phyloP scores from a whole-genome alignment of 2,113 vertebrate species.

The Cygnus buccinator region DNA sequence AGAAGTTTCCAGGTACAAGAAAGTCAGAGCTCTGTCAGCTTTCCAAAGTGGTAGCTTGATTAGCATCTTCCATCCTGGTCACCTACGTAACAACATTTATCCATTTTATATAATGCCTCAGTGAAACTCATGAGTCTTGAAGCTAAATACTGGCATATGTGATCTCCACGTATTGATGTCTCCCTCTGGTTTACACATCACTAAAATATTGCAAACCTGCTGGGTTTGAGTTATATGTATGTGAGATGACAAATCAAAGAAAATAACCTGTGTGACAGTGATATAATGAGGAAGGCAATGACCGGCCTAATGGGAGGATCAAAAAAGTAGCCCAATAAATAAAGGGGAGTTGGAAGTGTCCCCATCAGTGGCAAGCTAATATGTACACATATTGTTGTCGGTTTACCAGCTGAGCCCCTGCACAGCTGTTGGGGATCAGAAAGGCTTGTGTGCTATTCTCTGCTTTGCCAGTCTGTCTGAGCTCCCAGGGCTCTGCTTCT shows the following conservation, averaged over 20 bases:
- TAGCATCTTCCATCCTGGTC: neutral
- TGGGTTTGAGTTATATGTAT: neutral
- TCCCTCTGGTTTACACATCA: neutral
- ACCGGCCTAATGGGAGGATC: neutral
- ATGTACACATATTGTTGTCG: neutral
- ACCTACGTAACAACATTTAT: neutral
- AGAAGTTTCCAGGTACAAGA: neutral
- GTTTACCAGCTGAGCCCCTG: neutral
- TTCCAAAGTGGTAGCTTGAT: neutral
- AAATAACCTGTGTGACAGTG: constrained; percentile 6
- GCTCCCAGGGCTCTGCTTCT: neutral
- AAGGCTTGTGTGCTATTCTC: neutral
- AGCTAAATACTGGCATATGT: neutral
- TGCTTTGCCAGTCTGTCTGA: neutral
- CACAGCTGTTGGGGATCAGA: neutral
- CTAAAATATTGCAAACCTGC: neutral
- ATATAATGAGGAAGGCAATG: neutral
- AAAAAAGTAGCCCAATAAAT: neutral
- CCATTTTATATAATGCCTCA: neutral
- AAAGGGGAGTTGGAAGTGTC: neutral
- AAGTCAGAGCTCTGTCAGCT: neutral
- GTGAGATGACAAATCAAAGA: neutral
- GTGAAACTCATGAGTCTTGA: neutral
- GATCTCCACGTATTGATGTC: neutral
- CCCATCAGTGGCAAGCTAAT: neutral